phyloP scores from a whole-genome alignment of 2,888 invertebrate species.

The Antitype chi region DNA sequence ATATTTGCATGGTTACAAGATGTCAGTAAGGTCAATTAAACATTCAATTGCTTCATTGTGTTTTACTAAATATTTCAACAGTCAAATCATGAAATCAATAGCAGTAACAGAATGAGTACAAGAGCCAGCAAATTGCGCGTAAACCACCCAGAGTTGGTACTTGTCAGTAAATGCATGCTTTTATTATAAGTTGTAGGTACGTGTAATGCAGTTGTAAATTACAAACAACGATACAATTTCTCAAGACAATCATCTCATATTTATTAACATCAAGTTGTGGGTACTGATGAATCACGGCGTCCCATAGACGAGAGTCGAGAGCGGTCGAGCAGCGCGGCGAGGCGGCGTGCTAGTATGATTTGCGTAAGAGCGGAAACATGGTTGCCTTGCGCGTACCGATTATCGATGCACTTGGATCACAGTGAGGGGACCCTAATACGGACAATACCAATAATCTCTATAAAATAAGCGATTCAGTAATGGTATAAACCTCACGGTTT shows the following conservation, averaged over 20 bases:
- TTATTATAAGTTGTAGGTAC: constrained; percentile 36
- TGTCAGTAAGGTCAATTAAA: constrained; percentile 26
- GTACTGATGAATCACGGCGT: constrained; percentile 71
- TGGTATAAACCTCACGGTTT: constrained; percentile 50
- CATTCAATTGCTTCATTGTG: neutral
- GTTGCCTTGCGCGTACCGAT: constrained; percentile 71
- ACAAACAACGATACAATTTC: constrained; percentile 70
- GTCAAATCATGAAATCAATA: constrained; percentile 3
- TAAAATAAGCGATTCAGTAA: constrained; percentile 47
- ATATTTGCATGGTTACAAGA: constrained; percentile 36
- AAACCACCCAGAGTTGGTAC: constrained; percentile 6
- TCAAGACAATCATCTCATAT: constrained; percentile 70
- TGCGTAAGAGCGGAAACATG: constrained; percentile 76
- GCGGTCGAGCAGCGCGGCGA: constrained; percentile 66
- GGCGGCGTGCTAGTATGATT: constrained; percentile 66
- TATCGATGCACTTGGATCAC: constrained; percentile 70
- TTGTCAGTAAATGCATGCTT: constrained; percentile 23
- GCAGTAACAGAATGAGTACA: neutral
- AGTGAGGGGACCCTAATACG: constrained; percentile 41
- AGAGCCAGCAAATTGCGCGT: neutral
- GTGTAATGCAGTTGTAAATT: constrained; percentile 62
- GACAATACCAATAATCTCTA: constrained; percentile 51
- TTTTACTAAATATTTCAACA: constrained; percentile 1
- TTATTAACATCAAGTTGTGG: constrained; percentile 62
- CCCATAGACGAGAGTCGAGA: constrained; percentile 65